These are phyloP conservation scores for Glyptemys insculpta DNA, from an alignment of 2,797 vertebrate species.

Conservation along the genomic window DNA sequence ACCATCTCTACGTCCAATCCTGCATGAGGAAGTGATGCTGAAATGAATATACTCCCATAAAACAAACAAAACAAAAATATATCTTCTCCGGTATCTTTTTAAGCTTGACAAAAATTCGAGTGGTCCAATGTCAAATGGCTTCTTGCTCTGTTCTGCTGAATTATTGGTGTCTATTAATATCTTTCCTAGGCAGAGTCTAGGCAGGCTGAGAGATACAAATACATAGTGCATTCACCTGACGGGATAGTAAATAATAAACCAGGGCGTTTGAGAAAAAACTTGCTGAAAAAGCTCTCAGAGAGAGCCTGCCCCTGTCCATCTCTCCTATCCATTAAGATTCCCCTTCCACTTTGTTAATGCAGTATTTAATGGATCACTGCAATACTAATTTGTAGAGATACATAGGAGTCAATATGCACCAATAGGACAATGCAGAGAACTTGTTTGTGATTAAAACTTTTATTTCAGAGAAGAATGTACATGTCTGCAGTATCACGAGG, in stretches of 20 bases:
- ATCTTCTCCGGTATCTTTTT: too few relatives aligned
- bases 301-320: not conserved
- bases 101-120: not conserved
- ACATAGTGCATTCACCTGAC: not conserved
- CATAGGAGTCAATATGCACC: not conserved
- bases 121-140: not conserved
- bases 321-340: not conserved
- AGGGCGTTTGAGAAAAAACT: not conserved
- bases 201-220: not conserved
- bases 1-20: not conserved
- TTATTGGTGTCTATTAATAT: not conserved
- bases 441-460: constrained; percentile 16
- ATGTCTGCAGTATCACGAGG: constrained; percentile 15
- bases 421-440: not conserved
- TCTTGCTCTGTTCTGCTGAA: not conserved
- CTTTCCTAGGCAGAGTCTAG: not conserved
- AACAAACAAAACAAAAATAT: not conserved
- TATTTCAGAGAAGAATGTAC: constrained; percentile 32
- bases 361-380: not conserved
- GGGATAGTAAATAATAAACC: not conserved
- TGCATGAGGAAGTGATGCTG: not conserved
- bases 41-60: not conserved
- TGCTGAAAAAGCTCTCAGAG: not conserved
- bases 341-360: not conserved
- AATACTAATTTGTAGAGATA: not conserved